phyloP scores from a whole-genome alignment of 2,113 vertebrate genomes.

The Chaenogobius annularis region DNA sequence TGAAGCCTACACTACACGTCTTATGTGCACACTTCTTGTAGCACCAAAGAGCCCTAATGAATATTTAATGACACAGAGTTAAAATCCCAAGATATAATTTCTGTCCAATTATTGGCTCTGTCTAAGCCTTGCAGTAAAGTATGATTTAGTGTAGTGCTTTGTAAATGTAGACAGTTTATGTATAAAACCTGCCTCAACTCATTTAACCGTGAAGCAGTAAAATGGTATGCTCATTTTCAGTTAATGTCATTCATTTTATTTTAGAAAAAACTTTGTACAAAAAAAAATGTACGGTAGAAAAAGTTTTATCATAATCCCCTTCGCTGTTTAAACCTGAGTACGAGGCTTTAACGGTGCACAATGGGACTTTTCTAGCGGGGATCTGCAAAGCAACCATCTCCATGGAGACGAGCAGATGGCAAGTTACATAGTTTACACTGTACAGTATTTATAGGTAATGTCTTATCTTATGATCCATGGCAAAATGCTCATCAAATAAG shows the following conservation, averaged over 20 bases:
- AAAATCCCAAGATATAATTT: slow-evolving; percentile 67
- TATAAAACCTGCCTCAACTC: slow-evolving; percentile 50
- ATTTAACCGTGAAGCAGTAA: slow-evolving; percentile 46
- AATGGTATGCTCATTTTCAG: slow-evolving; percentile 37
- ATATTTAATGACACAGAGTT: slow-evolving; percentile 72
- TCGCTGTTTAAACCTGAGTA: slow-evolving; percentile 7
- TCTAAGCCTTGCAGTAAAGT: slow-evolving; percentile 52
- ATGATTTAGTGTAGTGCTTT: slow-evolving; percentile 63
- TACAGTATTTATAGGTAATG: no score
- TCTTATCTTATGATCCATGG: no score
- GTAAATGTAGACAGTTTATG: slow-evolving; percentile 65
- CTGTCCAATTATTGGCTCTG: slow-evolving; percentile 66
- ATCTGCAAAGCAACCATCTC: no score
- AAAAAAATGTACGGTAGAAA: slow-evolving; percentile 58
- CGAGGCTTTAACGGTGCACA: slow-evolving; percentile 1
- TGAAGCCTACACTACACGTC: slow-evolving; percentile 65
- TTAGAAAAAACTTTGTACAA: slow-evolving; percentile 59
- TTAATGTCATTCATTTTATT: slow-evolving; percentile 45
- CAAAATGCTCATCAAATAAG: not conserved
- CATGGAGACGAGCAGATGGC: no score
- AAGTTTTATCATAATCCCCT: not conserved
- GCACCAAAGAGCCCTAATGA: slow-evolving; percentile 63
- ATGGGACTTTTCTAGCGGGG: no score
- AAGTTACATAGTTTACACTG: no score
- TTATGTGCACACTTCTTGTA: slow-evolving; percentile 51